Evolutionary conservation across 2,888 invertebrate genomes (phyloP), one percentile per base, ranked within the genome.

Genomic region (Dexiosoma caninum): DNA sequence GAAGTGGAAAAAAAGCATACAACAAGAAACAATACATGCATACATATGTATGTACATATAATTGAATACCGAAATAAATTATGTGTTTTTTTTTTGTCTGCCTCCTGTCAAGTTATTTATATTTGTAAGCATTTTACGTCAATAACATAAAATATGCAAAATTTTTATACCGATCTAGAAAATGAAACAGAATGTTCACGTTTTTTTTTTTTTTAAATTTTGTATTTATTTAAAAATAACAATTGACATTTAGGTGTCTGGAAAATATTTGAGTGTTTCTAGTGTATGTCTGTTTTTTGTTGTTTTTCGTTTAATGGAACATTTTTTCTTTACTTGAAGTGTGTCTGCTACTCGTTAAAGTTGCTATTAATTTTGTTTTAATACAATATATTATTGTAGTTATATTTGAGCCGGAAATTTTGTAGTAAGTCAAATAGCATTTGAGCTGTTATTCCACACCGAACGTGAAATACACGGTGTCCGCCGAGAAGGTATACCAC

Each of bases 1-100:
- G n/a, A n/a, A n/a, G n/a, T n/a, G n/a, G n/a, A n/a, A n/a, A n/a
- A n/a, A n/a, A n/a, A n/a, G n/a, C n/a, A n/a, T n/a, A n/a, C n/a
- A n/a, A n/a, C n/a, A n/a, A n/a, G n/a, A n/a, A n/a, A n/a, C n/a
- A n/a, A n/a, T n/a, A 27, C 3, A 27, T 27, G 6, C 27, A 6
- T 27, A 27, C 6, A 27, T 27, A 27, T 27, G 27, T 27, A 27
- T 27, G 27, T 27, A 27, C 27, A 51, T 30, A 40, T 21, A 40
- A 40, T 37, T 51, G n/a, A 71, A 40, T 71, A 6, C 7, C 14
- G 40, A 44, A 59, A 51, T 60, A 51, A 71, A 51, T 71, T 51
- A 71, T 71, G 51, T 71, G n/a, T n/a, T n/a, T n/a, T n/a, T n/a
- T 32, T 27, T 42, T 44, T 59, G 57, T 59, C 46, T 67, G 67